phyloP scores from a whole-genome alignment of 2,113 vertebrate genomes.

The Butorides virescens region DNA sequence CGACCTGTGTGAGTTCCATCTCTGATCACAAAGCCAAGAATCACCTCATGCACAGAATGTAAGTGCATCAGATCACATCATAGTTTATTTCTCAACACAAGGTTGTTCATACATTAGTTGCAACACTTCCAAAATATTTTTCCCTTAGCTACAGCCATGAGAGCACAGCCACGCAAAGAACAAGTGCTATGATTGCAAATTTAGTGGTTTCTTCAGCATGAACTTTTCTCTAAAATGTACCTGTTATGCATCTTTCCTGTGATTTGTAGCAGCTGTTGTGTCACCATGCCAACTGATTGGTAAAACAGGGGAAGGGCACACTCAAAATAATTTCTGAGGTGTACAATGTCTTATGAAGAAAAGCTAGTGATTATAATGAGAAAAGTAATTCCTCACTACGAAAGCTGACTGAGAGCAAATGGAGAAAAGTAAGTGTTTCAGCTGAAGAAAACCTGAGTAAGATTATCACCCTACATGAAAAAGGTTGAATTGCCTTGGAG shows the following conservation, averaged over 20 bases:
- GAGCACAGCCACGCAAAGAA: background rate
- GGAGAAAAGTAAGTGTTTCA: background rate
- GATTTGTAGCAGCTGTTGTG: slow-evolving; percentile 54
- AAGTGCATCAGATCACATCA: background rate
- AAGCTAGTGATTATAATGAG: slow-evolving; percentile 41
- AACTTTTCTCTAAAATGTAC: background rate
- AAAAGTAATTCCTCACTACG: background rate
- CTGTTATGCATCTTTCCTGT: slow-evolving; percentile 1
- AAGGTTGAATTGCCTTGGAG: background rate
- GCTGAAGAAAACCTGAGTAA: background rate
- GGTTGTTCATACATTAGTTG: background rate
- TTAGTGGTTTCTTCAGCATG: background rate
- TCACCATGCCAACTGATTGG: slow-evolving; percentile 47
- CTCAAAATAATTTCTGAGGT: slow-evolving; percentile 34
- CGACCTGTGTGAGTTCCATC: background rate
- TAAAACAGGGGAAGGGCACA: background rate
- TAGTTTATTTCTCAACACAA: background rate
- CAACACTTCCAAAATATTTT: background rate
- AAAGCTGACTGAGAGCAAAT: slow-evolving; percentile 8
- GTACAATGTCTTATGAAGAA: background rate
- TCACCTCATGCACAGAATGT: background rate
- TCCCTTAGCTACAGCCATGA: background rate
- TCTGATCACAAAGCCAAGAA: background rate
- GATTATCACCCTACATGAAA: background rate
- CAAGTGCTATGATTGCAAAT: slow-evolving; percentile 27